Percentiles rank a stretch among this genome's conserved stretches.
Conservation (phyloP, 2,797 vertebrate genomes). For the Rallus crepitans region DNA sequence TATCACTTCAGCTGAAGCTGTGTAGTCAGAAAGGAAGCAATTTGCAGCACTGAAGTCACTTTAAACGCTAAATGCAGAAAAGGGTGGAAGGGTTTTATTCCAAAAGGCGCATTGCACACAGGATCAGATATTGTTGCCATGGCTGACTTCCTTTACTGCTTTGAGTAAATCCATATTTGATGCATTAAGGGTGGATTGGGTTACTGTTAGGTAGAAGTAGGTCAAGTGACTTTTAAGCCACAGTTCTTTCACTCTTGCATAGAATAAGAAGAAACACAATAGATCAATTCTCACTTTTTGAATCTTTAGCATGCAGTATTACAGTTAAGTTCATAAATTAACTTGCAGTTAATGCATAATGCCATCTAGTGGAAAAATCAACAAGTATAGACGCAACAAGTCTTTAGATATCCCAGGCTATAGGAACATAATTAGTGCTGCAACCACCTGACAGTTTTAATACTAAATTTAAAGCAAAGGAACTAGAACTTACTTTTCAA, state of each 20-base stretch:
- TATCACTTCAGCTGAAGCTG: not conserved
- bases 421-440: not conserved
- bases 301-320: not conserved
- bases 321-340: not conserved
- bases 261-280: not conserved
- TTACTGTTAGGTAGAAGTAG: slow-evolving; percentile 15
- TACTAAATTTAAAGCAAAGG: not conserved
- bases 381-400: not conserved
- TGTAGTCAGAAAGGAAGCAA: not conserved
- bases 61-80: slow-evolving; percentile 11
- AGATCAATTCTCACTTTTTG: not conserved
- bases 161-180: slow-evolving; percentile 53
- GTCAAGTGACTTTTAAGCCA: not conserved
- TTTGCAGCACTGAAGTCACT: not conserved
- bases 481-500: not conserved
- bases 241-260: not conserved
- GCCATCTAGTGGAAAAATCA: slow-evolving; percentile 73
- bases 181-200: slow-evolving; percentile 32
- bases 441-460: not conserved
- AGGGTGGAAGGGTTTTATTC: not conserved
- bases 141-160: slow-evolving; percentile 51
- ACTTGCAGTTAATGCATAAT: slow-evolving; percentile 42
- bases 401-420: not conserved
- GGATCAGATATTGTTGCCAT: slow-evolving; percentile 51
- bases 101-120: not conserved